Percentiles rank a stretch among this genome's conserved stretches.
phyloP scores from a whole-genome alignment of 2,113 vertebrate species.

The Pterocles gutturalis region DNA sequence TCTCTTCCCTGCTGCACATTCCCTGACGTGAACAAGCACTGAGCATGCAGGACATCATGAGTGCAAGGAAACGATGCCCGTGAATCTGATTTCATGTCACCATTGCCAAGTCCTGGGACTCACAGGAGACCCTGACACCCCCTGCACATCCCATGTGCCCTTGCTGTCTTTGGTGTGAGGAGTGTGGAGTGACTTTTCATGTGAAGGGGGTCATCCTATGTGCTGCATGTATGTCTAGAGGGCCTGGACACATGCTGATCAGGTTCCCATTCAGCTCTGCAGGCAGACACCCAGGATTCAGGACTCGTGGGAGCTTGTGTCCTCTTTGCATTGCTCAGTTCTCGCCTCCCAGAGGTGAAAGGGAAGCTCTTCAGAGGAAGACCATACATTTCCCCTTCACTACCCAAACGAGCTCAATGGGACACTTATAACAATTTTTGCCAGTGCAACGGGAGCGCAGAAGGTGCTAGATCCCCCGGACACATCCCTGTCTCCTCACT shows the following conservation, averaged over 20 bases:
- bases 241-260: background rate
- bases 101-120: background rate
- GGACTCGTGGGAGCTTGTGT: background rate
- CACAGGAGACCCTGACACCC: background rate
- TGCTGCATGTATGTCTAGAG: background rate
- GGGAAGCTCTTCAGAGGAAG: background rate
- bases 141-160: background rate
- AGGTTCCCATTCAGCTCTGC: background rate
- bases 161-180: background rate
- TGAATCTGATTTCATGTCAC: background rate
- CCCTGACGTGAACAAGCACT: background rate
- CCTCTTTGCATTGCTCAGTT: background rate
- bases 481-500: background rate
- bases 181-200: background rate
- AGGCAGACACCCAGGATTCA: background rate
- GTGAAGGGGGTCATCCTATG: background rate
- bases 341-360: background rate
- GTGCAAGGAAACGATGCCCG: accelerated
- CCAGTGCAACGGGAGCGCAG: accelerated
- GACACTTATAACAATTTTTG: background rate
- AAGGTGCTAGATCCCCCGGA: background rate
- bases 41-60: background rate
- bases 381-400: background rate
- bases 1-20: background rate
- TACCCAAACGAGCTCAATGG: background rate